Percentiles rank a stretch among this genome's conserved stretches.
Conservation (phyloP, 2,113 vertebrate species). For the Coptodon rendalli region DNA sequence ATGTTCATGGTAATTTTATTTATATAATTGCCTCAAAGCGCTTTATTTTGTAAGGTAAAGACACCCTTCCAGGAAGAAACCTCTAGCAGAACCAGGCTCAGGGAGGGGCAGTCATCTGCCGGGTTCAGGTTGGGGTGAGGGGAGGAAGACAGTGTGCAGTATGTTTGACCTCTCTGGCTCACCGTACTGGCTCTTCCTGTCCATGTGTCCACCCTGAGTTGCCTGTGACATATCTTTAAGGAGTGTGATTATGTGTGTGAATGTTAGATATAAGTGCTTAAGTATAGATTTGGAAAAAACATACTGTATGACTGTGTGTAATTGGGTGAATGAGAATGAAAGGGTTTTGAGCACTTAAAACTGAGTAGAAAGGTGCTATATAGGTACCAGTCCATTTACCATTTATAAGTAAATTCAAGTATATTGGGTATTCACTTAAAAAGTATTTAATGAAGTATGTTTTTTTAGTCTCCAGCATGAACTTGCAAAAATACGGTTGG, state of each 20-base stretch:
- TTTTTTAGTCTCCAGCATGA: not conserved
- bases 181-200: not conserved
- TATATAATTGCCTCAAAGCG: fast-evolving
- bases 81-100: not conserved
- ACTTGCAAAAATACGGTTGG: not conserved
- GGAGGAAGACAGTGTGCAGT: not conserved
- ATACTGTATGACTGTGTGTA: not conserved
- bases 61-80: not conserved
- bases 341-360: not conserved
- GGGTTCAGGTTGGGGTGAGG: not conserved
- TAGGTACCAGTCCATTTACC: not conserved
- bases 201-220: not conserved
- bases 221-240: not conserved
- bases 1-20: not conserved
- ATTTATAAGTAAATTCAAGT: not conserved
- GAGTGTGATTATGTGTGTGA: not conserved
- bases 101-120: not conserved
- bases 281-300: not conserved
- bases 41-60: not conserved
- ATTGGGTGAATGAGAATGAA: not conserved
- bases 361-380: not conserved
- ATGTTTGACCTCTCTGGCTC: not conserved
- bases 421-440: not conserved
- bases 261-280: not conserved
- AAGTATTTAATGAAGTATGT: not conserved